Evolutionary conservation across 2,797 vertebrate genomes (phyloP), one percentile per base, ranked within the genome.

Genomic region (Manis crassicaudata): DNA sequence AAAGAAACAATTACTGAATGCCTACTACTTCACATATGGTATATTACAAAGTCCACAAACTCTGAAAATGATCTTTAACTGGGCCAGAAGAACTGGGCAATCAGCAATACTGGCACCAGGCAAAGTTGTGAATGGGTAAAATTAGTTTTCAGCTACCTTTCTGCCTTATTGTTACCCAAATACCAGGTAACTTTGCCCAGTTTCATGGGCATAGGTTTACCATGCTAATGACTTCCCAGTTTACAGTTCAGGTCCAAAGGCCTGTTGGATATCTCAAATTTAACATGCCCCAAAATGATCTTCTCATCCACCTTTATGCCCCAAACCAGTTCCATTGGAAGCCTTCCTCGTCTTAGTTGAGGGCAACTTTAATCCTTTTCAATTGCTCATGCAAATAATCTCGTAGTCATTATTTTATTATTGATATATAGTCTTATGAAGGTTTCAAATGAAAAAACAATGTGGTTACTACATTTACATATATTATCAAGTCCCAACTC

Each of bases 1-100:
- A 96, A 76, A 96, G 35, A 89, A 90, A 94, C 2, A 70, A 46
- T 85, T 84, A 81, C 2, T 95, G 81, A 77, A 84, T 67, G 35
- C 43, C 27, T 62, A 68, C 13, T 56, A 81, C 27, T 93, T 93
- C 60, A 87, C 6, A 88, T n/a, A 65, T 25, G 43, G 37, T 58
- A 86, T 73, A 70, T 67, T 77, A 76, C 14, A 35, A 92, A 65
- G 77, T 35, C 14, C 60, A 11, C 13, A 80, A 88, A 77, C 21
- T 76, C 43, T 82, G 10, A 72, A 29, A 90, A 87, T 54, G 35
- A 32, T 86, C 40, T 46, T 89, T 77, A 90, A 77, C 0, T 92
- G 35, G 40, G 16, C 50, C 46, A 85, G 84, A 88, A 93, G 63
- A 87, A 95, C 20, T 79, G 43, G 40, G 56, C 32, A 73, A 68